Conservation (phyloP, 1,140 invertebrate species). For the Chelonus insularis region DNA sequence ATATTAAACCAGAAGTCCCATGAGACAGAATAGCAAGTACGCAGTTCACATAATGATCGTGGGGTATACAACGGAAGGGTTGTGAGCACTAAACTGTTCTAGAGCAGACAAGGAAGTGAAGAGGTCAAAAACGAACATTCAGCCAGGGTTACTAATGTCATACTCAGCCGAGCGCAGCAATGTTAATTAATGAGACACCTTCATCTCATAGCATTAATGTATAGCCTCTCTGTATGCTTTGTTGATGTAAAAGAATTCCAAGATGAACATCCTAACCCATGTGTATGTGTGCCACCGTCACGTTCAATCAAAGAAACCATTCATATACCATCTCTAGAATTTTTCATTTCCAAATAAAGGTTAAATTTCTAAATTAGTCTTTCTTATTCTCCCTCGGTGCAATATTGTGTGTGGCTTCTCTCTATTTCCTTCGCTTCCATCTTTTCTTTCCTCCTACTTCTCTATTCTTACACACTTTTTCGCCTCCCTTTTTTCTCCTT, state of each 20-base stretch:
- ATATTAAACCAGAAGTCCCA: constrained; percentile 27
- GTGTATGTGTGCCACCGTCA: constrained; percentile 23
- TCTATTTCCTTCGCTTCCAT: neutral
- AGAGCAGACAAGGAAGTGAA: constrained; percentile 9
- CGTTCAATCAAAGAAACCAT: constrained; percentile 53
- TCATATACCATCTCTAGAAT: constrained; percentile 35
- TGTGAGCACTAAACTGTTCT: constrained; percentile 14
- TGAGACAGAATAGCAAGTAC: constrained; percentile 13
- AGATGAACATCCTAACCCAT: neutral
- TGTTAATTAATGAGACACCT: constrained; percentile 52
- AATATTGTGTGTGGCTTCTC: neutral
- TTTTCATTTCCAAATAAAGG: neutral
- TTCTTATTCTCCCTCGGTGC: constrained; percentile 4
- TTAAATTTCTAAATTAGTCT: constrained; percentile 21
- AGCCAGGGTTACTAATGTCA: constrained; percentile 46
- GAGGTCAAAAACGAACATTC: constrained; percentile 27
- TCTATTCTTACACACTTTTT: neutral
- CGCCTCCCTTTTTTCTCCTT: constrained; percentile 1
- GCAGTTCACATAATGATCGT: constrained; percentile 31
- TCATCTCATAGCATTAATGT: neutral
- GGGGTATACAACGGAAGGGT: constrained; percentile 30
- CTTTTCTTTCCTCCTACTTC: constrained; percentile 20
- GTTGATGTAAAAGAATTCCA: neutral
- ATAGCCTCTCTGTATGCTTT: neutral
- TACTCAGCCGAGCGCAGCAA: constrained; percentile 39